These are phyloP conservation scores for Eulemur coronatus DNA, from an alignment of 2,797 vertebrate genomes.

Conservation along the genomic window DNA sequence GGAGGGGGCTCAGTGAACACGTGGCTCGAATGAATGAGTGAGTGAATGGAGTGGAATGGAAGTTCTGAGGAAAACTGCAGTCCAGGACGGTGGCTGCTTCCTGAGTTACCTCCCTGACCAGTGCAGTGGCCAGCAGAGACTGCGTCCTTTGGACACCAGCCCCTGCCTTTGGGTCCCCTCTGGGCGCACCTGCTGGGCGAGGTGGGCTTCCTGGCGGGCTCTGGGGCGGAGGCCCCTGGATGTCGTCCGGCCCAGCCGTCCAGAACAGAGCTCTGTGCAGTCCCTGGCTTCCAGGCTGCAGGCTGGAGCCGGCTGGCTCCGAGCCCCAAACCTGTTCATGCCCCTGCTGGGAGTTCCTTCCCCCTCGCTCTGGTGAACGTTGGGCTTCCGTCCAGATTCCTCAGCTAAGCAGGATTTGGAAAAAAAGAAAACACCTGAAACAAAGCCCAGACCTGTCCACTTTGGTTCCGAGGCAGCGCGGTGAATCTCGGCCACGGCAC, in stretches of 20 bases:
- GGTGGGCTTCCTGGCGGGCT: not conserved
- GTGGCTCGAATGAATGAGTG: fast-evolving
- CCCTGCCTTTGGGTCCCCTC: fast-evolving
- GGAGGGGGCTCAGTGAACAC: fast-evolving
- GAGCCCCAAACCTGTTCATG: not conserved
- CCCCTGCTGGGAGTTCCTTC: not conserved
- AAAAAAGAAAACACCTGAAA: too few relatives aligned
- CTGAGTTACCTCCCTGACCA: not conserved
- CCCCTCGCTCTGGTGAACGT: fast-evolving
- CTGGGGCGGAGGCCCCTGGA: too few relatives aligned
- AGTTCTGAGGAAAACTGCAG: too few relatives aligned
- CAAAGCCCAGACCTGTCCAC: not conserved
- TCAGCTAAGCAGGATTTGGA: not conserved
- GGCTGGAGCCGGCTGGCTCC: not conserved
- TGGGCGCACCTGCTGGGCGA: not conserved
- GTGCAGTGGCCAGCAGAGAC: fast-evolving
- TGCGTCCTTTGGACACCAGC: fast-evolving
- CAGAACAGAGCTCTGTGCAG: fast-evolving
- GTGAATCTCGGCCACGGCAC: not conserved
- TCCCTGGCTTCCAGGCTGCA: not conserved
- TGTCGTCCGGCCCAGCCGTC: fast-evolving
- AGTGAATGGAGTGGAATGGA: fast-evolving
- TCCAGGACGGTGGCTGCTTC: fast-evolving
- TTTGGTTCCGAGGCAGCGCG: not conserved
- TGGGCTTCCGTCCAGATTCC: not conserved